Conservation (phyloP, 1,140 invertebrate species). For the Periplaneta americana region DNA sequence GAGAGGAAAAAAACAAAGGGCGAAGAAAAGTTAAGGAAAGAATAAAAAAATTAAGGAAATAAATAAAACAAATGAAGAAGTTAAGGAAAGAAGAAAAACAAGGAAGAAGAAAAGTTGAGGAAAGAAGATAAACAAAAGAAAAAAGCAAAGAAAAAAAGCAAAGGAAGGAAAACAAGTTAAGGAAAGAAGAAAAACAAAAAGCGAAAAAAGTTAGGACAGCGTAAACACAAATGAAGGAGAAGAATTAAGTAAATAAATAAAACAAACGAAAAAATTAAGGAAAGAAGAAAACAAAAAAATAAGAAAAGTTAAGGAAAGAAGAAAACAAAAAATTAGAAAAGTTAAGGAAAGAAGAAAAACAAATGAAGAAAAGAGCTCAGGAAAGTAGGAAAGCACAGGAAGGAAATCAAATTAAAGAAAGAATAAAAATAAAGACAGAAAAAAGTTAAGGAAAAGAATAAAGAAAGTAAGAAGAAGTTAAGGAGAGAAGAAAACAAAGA, state of each 20-base stretch:
- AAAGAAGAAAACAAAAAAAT: constrained; percentile 1
- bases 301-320: background rate
- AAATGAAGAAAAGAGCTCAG: background rate
- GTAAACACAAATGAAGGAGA: background rate
- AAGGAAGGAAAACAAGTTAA: background rate
- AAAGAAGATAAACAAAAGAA: background rate
- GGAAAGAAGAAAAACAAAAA: background rate
- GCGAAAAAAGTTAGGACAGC: background rate
- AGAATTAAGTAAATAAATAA: background rate
- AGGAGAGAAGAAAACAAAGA: background rate
- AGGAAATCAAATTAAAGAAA: background rate
- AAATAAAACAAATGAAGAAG: background rate
- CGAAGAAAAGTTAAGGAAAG: background rate
- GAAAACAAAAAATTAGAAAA: background rate
- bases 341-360: background rate
- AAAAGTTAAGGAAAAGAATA: constrained; percentile 1
- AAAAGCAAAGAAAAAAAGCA: background rate
- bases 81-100: background rate
- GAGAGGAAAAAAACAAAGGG: background rate
- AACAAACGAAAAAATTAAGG: constrained; percentile 4
- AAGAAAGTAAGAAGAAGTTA: background rate
- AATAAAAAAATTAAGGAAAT: background rate
- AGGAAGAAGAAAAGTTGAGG: background rate
- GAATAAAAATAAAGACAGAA: background rate
- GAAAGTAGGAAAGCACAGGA: background rate